phyloP scores from a whole-genome alignment of 2,113 vertebrate genomes.

The Labeo catla region DNA sequence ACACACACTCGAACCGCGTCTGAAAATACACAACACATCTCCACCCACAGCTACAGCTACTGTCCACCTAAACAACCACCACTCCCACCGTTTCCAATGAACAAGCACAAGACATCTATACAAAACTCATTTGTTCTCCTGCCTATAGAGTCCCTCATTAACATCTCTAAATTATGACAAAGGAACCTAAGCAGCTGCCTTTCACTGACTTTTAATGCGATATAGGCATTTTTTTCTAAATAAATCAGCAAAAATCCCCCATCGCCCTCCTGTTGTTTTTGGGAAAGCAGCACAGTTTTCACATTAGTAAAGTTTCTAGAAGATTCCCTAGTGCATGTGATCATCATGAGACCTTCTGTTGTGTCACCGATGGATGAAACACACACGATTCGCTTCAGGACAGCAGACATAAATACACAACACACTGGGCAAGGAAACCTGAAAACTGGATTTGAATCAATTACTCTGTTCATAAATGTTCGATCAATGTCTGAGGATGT shows the following conservation, averaged over 20 bases:
- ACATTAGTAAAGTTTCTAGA: neutral
- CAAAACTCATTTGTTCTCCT: too few relatives aligned
- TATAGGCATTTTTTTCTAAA: neutral
- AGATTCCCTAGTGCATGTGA: neutral
- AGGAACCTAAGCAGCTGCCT: neutral
- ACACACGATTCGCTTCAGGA: too few relatives aligned
- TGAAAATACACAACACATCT: neutral
- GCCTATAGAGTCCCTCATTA: neutral
- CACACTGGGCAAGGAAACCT: too few relatives aligned
- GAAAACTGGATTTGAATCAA: too few relatives aligned
- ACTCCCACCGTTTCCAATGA: neutral
- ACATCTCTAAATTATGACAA: neutral
- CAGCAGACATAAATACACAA: too few relatives aligned
- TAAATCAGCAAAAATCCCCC: neutral
- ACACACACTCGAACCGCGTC: constrained; percentile 49
- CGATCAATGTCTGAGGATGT: neutral
- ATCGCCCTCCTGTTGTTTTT: neutral
- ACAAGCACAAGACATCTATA: neutral
- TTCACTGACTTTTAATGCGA: neutral
- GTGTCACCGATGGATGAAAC: neutral
- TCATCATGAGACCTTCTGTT: neutral
- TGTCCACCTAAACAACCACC: too few relatives aligned
- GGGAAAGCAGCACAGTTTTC: neutral
- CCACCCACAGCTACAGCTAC: neutral
- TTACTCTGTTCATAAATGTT: neutral